Conservation (phyloP, 2,113 vertebrate species). For the Hemicordylus capensis region DNA sequence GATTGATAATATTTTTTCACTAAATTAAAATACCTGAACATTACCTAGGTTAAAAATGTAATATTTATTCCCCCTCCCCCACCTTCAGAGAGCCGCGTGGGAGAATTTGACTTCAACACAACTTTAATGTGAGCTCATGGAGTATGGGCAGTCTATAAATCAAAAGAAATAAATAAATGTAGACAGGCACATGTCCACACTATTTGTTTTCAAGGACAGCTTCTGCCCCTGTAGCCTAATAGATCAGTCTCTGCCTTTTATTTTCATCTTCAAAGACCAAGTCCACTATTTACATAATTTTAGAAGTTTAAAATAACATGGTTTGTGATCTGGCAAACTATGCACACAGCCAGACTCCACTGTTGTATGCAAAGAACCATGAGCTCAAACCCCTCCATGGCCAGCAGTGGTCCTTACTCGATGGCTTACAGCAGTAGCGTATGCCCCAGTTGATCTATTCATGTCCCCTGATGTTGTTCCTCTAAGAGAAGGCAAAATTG, state of each 20-base stretch:
- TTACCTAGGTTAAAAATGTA: neutral
- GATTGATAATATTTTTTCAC: constrained; percentile 46
- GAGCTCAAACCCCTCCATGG: neutral
- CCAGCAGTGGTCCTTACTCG: neutral
- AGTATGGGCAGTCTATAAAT: neutral
- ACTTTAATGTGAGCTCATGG: neutral
- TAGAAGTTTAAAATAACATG: neutral
- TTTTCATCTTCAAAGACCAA: neutral
- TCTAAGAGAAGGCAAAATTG: neutral
- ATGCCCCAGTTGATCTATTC: neutral
- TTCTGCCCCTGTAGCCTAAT: neutral
- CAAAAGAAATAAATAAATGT: neutral
- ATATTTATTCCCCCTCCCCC: neutral
- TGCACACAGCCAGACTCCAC: neutral
- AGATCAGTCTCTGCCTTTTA: accelerated
- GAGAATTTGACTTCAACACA: neutral
- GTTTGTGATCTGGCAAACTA: neutral
- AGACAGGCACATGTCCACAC: neutral
- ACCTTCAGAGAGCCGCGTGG: neutral
- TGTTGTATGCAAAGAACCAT: neutral
- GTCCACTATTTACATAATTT: neutral
- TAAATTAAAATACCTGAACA: constrained; percentile 33
- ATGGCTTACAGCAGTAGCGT: neutral
- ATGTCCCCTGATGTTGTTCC: neutral
- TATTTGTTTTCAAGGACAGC: constrained; percentile 13